These are phyloP conservation scores for Stichopus chloronotus DNA, from an alignment of 35 echinoderm and acorn worm genomes.

Conservation along the genomic window DNA sequence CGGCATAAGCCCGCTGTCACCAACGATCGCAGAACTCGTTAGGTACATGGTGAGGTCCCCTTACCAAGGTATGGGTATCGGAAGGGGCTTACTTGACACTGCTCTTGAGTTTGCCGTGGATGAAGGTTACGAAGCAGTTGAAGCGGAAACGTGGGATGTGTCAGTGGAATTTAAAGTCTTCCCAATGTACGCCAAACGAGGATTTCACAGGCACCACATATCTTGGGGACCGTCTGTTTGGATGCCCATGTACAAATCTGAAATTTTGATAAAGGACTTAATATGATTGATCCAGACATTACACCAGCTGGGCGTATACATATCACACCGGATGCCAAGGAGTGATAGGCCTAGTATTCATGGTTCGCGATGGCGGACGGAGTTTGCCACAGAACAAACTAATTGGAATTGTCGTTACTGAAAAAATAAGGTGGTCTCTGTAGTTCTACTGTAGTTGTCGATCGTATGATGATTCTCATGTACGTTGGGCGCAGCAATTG, in stretches of 20 bases:
- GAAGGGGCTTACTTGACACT: not conserved
- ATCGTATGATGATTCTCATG: no score
- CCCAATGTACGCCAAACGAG: not conserved
- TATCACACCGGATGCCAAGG: no score
- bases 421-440: no score
- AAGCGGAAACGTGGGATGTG: conserved; percentile 10
- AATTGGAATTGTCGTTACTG: no score
- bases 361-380: no score
- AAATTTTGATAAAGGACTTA: no score
- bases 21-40: not conserved
- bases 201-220: not conserved
- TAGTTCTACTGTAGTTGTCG: no score
- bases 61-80: not conserved
- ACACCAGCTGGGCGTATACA: no score
- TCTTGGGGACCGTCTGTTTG: not conserved
- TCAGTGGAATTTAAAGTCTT: not conserved
- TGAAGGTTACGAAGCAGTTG: not conserved
- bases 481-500: no score
- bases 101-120: not conserved
- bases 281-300: no score
- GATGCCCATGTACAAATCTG: not conserved
- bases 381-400: no score
- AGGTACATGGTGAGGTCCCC: not conserved
- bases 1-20: not conserved
- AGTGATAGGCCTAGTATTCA: no score